A percentile compares a stretch with the other conserved stretches of the same genome.
Conservation (phyloP, 2,888 invertebrate genomes). For the Parascotia fuliginaria region DNA sequence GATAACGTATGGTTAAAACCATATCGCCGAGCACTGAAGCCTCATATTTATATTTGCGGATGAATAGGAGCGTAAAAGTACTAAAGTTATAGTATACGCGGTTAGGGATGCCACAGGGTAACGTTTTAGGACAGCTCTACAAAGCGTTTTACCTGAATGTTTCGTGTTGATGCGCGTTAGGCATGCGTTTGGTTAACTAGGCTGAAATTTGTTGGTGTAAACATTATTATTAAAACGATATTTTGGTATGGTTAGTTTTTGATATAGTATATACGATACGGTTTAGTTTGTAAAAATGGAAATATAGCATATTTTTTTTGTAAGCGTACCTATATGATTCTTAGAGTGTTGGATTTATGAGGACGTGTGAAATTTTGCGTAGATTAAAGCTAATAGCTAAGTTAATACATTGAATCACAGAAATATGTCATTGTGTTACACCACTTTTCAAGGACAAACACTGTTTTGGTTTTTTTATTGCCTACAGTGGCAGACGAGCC, state of each 20-base stretch:
- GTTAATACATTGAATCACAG: too few relatives aligned
- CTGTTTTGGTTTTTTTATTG: too few relatives aligned
- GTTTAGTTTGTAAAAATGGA: too few relatives aligned
- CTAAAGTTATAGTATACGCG: conserved; percentile 24
- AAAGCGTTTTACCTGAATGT: neutral
- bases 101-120: conserved; percentile 23
- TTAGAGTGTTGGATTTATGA: too few relatives aligned
- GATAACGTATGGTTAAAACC: conserved; percentile 19
- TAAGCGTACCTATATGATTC: too few relatives aligned
- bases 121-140: neutral
- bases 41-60: conserved; percentile 40
- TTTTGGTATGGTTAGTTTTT: neutral
- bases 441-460: too few relatives aligned
- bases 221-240: neutral
- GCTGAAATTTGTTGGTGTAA: neutral
- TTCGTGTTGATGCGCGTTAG: neutral
- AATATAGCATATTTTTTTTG: too few relatives aligned
- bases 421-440: too few relatives aligned
- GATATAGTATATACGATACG: too few relatives aligned
- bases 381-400: too few relatives aligned
- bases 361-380: too few relatives aligned
- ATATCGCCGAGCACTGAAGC: conserved; percentile 7
- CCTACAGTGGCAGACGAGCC: too few relatives aligned
- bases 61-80: conserved; percentile 26
- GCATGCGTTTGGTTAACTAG: neutral